Conservation (phyloP, 1,140 invertebrate species). For the Brachionus rotundiformis region DNA sequence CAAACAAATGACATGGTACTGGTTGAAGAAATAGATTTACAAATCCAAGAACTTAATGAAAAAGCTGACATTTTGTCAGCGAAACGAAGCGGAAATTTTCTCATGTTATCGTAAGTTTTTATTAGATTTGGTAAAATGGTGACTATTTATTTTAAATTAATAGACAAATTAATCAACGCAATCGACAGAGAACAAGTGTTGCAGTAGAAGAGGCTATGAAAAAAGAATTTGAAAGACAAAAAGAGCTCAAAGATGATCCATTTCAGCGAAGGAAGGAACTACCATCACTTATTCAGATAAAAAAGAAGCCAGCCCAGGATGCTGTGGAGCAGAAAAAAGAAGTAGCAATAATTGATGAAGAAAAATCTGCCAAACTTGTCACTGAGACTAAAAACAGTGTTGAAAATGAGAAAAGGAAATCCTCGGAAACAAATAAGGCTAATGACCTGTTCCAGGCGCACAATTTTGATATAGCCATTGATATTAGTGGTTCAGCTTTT, state of each 20-base stretch:
- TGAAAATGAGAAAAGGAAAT: constrained; percentile 16
- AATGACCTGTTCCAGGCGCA: constrained; percentile 44
- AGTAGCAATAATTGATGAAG: background rate
- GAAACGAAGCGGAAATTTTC: constrained; percentile 48
- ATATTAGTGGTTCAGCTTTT: constrained; percentile 3
- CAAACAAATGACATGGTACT: constrained; percentile 10
- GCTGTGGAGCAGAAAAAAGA: constrained; percentile 4
- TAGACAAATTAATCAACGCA: constrained; percentile 37
- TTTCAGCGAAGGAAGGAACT: constrained; percentile 44
- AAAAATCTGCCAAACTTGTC: background rate
- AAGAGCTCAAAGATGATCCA: constrained; percentile 36
- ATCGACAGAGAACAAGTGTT: constrained; percentile 9
- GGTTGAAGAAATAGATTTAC: constrained; percentile 41
- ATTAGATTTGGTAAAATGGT: background rate
- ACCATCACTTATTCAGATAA: constrained; percentile 29
- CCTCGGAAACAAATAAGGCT: background rate
- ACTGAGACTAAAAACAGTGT: background rate
- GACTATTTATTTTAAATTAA: background rate
- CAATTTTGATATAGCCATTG: constrained; percentile 45
- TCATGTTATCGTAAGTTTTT: background rate
- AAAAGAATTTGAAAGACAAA: constrained; percentile 51
- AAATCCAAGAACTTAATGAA: constrained; percentile 48
- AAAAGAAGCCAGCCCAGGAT: background rate
- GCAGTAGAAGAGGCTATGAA: constrained; percentile 49
- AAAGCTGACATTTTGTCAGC: background rate